A percentile compares a stretch with the other conserved stretches of the same genome.
Conservation (phyloP, 1,140 invertebrate genomes). For the Lethocerus indicus region DNA sequence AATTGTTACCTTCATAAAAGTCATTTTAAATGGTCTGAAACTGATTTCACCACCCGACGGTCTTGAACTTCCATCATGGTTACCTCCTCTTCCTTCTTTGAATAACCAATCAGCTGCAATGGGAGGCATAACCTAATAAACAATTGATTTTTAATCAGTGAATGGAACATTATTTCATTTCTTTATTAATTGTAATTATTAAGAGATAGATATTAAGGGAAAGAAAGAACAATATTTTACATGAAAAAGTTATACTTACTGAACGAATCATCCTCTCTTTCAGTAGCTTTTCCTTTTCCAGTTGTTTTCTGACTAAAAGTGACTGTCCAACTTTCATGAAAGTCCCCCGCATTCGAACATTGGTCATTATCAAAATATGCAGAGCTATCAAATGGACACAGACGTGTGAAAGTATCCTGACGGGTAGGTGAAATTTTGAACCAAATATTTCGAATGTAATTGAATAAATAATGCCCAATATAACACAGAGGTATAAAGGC, state of each 20-base stretch:
- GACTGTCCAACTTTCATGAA: slow-evolving; percentile 96
- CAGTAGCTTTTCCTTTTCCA: slow-evolving; percentile 83
- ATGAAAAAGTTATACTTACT: slow-evolving; percentile 13
- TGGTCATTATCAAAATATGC: slow-evolving; percentile 84
- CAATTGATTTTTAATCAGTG: not conserved
- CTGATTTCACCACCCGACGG: slow-evolving; percentile 37
- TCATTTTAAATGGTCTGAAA: slow-evolving; percentile 90
- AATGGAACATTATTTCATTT: not conserved
- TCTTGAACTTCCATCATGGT: slow-evolving; percentile 28
- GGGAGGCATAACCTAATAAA: slow-evolving; percentile 67
- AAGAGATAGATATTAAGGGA: not conserved
- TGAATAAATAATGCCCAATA: slow-evolving; percentile 63
- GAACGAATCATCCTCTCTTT: slow-evolving; percentile 97
- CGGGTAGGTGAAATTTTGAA: slow-evolving; percentile 27
- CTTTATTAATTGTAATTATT: not conserved
- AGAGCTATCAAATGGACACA: slow-evolving; percentile 84
- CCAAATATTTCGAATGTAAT: slow-evolving; percentile 52
- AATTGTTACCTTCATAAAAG: slow-evolving; percentile 52
- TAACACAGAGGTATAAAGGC: slow-evolving; percentile 66
- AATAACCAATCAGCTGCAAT: slow-evolving; percentile 78
- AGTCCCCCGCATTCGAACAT: slow-evolving; percentile 79
- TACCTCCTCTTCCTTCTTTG: slow-evolving; percentile 42
- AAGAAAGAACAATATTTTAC: not conserved
- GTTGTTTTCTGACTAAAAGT: slow-evolving; percentile 62
- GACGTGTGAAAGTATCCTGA: slow-evolving; percentile 66